Percentiles rank a stretch among this genome's conserved stretches.
These are phyloP conservation scores for Drosophila subobscura DNA, from an alignment of 1,140 invertebrate genomes.

Conservation along the genomic window DNA sequence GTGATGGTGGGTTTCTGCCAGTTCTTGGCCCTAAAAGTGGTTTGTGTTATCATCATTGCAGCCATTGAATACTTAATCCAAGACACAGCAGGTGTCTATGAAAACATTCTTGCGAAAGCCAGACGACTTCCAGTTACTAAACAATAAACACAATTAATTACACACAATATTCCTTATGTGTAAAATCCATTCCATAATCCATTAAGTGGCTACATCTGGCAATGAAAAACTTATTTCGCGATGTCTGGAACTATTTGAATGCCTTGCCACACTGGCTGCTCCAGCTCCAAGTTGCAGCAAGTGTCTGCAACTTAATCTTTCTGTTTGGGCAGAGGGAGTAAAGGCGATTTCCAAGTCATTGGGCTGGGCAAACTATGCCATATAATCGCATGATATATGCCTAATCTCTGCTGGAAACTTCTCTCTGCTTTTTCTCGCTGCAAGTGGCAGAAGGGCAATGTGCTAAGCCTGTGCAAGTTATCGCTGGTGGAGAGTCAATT, in stretches of 20 bases:
- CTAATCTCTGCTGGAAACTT: constrained; percentile 74
- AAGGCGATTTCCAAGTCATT: constrained; percentile 69
- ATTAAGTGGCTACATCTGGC: neutral
- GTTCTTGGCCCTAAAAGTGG: too few species aligned
- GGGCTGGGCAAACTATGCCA: constrained; percentile 77
- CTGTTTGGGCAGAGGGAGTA: constrained; percentile 15
- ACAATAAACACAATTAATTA: too few species aligned
- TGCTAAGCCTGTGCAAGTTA: constrained; percentile 55
- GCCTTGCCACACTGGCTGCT: neutral
- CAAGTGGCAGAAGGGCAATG: constrained; percentile 20
- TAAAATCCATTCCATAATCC: too few species aligned
- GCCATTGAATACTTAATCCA: too few species aligned
- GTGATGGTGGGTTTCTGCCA: too few species aligned
- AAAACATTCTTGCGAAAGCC: too few species aligned
- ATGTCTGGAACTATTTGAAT: constrained; percentile 1
- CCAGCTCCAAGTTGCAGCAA: neutral
- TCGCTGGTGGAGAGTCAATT: constrained; percentile 75
- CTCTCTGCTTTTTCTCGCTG: constrained; percentile 19
- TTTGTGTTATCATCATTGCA: too few species aligned
- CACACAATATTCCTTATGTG: too few species aligned
- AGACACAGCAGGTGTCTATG: too few species aligned
- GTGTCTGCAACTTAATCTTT: constrained; percentile 50
- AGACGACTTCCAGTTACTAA: too few species aligned
- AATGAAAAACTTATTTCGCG: constrained; percentile 6
- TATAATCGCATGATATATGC: constrained; percentile 82